A percentile compares a stretch with the other conserved stretches of the same genome.
Evolutionary conservation across 2,797 vertebrate species (phyloP).

Genomic region (Poeciliopsis turneri): DNA sequence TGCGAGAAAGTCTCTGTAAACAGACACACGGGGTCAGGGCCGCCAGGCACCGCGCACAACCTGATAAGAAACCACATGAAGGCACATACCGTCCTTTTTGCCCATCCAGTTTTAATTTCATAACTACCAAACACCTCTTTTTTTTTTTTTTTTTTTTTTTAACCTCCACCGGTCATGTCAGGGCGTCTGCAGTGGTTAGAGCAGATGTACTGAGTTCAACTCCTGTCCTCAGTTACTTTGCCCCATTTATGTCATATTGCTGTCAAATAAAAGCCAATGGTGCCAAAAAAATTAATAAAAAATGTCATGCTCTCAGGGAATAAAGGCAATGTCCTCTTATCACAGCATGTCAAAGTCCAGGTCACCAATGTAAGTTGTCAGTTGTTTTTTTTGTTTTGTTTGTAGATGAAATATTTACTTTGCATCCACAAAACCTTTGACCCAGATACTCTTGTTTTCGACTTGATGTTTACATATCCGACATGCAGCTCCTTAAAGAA

Average conservation of each 20-base stretch:
- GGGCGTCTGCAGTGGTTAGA: too few relatives aligned
- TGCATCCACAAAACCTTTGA: conserved; percentile 50
- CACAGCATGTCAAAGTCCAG: conserved; percentile 42
- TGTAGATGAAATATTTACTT: conserved; percentile 59
- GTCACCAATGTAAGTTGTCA: conserved; percentile 30
- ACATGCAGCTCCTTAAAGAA: conserved; percentile 24
- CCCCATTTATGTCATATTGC: too few relatives aligned
- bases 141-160: not conserved
- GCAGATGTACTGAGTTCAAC: too few relatives aligned
- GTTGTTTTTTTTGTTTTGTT: conserved; percentile 7
- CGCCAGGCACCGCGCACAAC: conserved; percentile 9
- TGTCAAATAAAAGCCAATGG: too few relatives aligned
- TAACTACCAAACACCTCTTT: not conserved
- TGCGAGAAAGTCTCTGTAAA: conserved; percentile 57
- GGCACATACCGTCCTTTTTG: conserved; percentile 40
- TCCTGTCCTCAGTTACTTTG: too few relatives aligned
- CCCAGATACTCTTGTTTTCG: conserved; percentile 50
- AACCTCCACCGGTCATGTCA: too few relatives aligned
- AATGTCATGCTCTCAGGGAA: not conserved
- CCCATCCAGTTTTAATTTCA: conserved; percentile 8
- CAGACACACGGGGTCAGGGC: conserved; percentile 48
- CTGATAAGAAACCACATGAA: conserved; percentile 58
- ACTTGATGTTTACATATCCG: conserved; percentile 51
- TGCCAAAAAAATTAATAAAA: not conserved
- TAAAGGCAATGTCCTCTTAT: conserved; percentile 26